Evolutionary conservation across 2,113 vertebrate genomes (phyloP), one percentile per base, ranked within the genome.

Genomic region (Mustela lutreola): DNA sequence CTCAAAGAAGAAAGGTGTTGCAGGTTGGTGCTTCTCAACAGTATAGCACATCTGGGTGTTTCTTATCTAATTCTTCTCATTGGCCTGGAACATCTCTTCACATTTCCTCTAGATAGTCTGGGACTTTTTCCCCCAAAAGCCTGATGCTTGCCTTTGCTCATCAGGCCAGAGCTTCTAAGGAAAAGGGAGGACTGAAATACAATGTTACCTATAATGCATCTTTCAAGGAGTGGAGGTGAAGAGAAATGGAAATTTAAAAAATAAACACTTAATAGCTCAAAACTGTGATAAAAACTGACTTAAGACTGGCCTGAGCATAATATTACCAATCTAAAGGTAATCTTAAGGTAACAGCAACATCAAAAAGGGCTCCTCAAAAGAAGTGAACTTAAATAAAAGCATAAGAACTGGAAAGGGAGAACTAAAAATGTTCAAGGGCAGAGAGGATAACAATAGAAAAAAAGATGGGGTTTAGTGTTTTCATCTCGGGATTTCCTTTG

Each of bases 41-140:
- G 53, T 26, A 28, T 89, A 73, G 39, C 60, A 91, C 42, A 96
- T 48, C 36, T 88, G 33, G 26, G 5, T 91, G 73, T 85, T 93
- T 94, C 36, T 94, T 80, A 36, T 93, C 65, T 95, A 95, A 85
- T 94, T 94, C 45, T 97, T 97, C 36, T 92, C 82, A 96, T 15
- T 91, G 91, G 63, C 91, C 70, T 86, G 42, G 26, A 95, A 5
- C 22, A 97, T 75, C 75, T 92, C 89, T 97, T 96, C 79, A 83
- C 21, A 79, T 83, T 95, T 95, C 95, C n/a, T 94, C 78, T 95
- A 97, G 39, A 89, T 63, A 92, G 65, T 76, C 71, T 97, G 58
- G 19, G 10, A 94, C 39, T 10, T 75, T 70, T 31, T 6, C 5
- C 75, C 67, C 63, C 53, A 95, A 48, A 1, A 92, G 15, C 60